These are phyloP conservation scores for Amphibalanus amphitrite DNA, from an alignment of 1,140 invertebrate genomes.

Conservation along the genomic window DNA sequence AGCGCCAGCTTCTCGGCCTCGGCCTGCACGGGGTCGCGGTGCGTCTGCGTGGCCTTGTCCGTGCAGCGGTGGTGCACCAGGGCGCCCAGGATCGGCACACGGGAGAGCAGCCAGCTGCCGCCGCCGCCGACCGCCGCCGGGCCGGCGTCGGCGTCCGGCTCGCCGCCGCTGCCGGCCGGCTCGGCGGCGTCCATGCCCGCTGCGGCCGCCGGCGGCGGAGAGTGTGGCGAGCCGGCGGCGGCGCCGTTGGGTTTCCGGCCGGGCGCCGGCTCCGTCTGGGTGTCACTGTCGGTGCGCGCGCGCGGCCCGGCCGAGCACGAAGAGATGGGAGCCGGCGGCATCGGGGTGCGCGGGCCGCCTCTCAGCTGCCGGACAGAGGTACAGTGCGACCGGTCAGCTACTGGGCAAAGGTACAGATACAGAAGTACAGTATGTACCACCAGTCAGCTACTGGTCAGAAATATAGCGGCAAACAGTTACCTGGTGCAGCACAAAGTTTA, in stretches of 20 bases:
- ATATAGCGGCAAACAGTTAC: too few relatives aligned
- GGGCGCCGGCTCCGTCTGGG: background rate
- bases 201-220: too few relatives aligned
- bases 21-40: slow-evolving; percentile 1
- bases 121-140: too few relatives aligned
- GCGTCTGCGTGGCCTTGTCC: slow-evolving; percentile 5
- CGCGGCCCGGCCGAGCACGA: background rate
- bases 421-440: too few relatives aligned
- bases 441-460: too few relatives aligned
- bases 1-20: slow-evolving; percentile 3
- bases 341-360: background rate
- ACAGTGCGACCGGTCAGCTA: too few relatives aligned
- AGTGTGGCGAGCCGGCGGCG: too few relatives aligned
- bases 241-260: background rate
- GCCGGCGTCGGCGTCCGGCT: too few relatives aligned
- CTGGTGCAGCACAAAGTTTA: too few relatives aligned
- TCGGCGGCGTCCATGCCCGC: background rate
- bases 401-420: too few relatives aligned
- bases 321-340: background rate
- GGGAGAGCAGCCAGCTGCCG: background rate
- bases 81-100: background rate
- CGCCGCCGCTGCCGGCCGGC: too few relatives aligned
- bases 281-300: background rate
- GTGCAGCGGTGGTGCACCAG: background rate
- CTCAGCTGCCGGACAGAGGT: too few relatives aligned